Evolutionary conservation across 1,140 invertebrate species (phyloP), one percentile per base, ranked within the genome.

Genomic region (Zaprionus lachaisei): DNA sequence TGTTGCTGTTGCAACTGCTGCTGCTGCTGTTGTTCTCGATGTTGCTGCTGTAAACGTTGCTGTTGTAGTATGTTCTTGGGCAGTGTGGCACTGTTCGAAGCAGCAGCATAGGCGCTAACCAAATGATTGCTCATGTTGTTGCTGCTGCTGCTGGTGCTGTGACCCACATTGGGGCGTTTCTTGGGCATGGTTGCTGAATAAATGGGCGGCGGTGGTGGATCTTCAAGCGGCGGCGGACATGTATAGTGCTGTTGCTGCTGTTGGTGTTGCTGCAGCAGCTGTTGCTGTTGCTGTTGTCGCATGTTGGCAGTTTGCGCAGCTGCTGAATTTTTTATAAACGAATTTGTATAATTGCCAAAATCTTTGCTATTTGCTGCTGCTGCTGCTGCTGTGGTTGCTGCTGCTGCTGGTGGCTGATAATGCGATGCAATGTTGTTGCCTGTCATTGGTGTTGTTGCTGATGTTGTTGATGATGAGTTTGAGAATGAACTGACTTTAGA

Each of bases 401-500:
- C 73, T 68, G 82, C 79, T 79, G 79, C 81, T 24, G 74, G 78
- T 55, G 79, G 91, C 82, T 92, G 91, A 83, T 92, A 90, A 69
- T 92, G 87, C 71, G 84, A 78, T 77, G 70, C 63, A 44, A 71
- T 84, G 74, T 72, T 26, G 71, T 51, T 79, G 82, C 15, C 61
- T 57, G 66, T 20, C 57, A 67, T 60, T 79, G 80, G 14, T 68
- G 79, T 55, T 69, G 82, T 20, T 55, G 81, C 51, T 56, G 80
- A n/a, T 68, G 82, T 57, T 71, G 84, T 34, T 41, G 80, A 56
- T 66, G 82, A 64, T 77, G 91, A 57, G 61, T 82, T 87, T 80
- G 77, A 77, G 78, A 91, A 92, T 80, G 91, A 90, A 73, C 82
- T 89, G 71, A 92, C 91, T 92, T 92, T 92, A 58, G 91, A 92